A percentile compares a stretch with the other conserved stretches of the same genome.
Conservation (phyloP, 2,797 vertebrate genomes). For the Xerus rutilus region DNA sequence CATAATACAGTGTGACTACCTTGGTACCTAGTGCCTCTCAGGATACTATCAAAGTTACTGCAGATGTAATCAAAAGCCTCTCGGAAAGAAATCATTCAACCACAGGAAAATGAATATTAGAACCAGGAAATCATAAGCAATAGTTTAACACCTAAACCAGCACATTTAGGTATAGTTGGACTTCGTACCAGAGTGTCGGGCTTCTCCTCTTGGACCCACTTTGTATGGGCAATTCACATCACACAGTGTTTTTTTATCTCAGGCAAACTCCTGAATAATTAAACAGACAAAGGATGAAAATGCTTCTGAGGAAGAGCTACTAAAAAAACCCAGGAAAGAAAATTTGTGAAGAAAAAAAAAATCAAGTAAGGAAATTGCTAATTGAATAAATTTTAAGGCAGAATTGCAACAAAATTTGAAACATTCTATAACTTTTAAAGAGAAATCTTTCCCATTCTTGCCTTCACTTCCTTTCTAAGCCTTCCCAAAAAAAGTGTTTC, state of each 20-base stretch:
- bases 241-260: neutral
- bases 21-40: neutral
- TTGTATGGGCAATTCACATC: neutral
- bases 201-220: neutral
- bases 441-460: conserved; percentile 14
- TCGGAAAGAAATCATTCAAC: neutral
- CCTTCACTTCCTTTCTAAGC: neutral
- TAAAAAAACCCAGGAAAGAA: neutral
- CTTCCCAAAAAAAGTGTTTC: neutral
- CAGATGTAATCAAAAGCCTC: neutral
- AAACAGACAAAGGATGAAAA: neutral
- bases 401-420: conserved; percentile 15
- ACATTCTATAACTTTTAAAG: neutral
- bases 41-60: neutral
- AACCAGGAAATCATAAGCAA: neutral
- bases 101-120: neutral
- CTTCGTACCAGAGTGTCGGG: neutral
- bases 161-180: too few species aligned
- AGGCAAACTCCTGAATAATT: neutral
- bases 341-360: neutral
- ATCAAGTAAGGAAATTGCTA: neutral
- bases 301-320: neutral
- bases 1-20: neutral
- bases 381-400: neutral
- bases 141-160: neutral